These are phyloP conservation scores for Illadopsis cleaveri DNA, from an alignment of 2,113 vertebrate genomes.

Conservation along the genomic window DNA sequence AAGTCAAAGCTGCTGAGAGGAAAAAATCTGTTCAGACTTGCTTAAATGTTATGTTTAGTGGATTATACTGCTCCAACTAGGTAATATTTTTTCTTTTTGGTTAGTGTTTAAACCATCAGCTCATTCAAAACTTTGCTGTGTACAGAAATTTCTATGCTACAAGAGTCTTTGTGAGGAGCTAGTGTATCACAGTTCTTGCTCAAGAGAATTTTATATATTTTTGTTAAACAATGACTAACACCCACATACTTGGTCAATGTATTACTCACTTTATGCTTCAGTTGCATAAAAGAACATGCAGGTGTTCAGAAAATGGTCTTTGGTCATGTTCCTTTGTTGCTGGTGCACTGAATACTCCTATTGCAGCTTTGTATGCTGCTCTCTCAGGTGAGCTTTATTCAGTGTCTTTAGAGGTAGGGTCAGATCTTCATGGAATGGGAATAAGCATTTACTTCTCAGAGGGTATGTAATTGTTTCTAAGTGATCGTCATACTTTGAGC, in stretches of 20 bases:
- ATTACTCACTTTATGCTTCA: neutral
- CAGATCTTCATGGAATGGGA: neutral
- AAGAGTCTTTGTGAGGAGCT: neutral
- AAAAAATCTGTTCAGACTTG: neutral
- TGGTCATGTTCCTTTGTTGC: neutral
- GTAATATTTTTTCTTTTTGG: neutral
- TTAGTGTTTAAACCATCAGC: neutral
- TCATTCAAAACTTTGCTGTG: neutral
- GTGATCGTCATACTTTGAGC: neutral
- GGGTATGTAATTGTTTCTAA: neutral
- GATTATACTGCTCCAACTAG: neutral
- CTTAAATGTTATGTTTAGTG: neutral
- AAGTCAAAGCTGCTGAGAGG: neutral
- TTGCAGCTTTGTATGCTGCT: neutral
- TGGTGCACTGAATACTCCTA: neutral
- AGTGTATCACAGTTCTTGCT: neutral
- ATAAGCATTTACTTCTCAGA: neutral
- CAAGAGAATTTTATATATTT: neutral
- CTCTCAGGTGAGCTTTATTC: neutral
- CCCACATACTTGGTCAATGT: neutral
- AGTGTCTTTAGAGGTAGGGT: neutral
- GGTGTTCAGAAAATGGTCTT: neutral
- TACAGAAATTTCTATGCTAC: neutral
- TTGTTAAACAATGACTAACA: neutral
- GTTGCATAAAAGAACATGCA: neutral